These are phyloP conservation scores for Tetragnatha montana DNA, from an alignment of 2,888 invertebrate genomes.

Conservation along the genomic window DNA sequence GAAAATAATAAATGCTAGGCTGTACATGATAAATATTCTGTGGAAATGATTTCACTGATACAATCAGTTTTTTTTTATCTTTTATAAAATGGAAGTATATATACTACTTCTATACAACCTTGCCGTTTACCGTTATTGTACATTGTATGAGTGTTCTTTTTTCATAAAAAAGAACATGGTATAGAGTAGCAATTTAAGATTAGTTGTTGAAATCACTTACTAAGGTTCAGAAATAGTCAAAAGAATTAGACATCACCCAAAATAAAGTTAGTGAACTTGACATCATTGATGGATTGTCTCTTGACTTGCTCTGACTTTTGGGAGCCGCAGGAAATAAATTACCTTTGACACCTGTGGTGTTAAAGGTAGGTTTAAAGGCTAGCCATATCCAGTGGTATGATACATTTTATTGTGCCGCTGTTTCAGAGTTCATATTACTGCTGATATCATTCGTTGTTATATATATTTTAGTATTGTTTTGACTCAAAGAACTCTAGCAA, in stretches of 20 bases:
- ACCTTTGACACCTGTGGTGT: conserved; percentile 8
- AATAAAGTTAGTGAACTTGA: conserved; percentile 28
- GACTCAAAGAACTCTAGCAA: too few species aligned
- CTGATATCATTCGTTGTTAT: not conserved
- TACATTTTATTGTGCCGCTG: not conserved
- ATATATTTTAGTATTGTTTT: too few species aligned
- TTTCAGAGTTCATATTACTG: not conserved
- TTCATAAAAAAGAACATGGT: too few species aligned
- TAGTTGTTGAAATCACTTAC: not conserved
- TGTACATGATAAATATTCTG: not conserved
- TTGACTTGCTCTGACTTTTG: conserved; percentile 33
- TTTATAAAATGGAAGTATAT: too few species aligned
- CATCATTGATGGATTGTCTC: conserved; percentile 45
- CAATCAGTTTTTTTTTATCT: not conserved
- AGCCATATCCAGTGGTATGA: not conserved
- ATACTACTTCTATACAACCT: too few species aligned
- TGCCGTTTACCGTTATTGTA: too few species aligned
- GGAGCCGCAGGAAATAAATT: conserved; percentile 18
- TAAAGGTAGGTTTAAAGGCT: not conserved
- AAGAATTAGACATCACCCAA: conserved; percentile 7
- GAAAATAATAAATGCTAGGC: too few species aligned
- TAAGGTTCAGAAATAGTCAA: not conserved
- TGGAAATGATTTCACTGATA: not conserved
- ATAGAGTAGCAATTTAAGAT: not conserved
- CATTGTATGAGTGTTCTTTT: too few species aligned